Base-by-base conservation (phyloP, 1,140 invertebrate genomes). In the Holotrichia oblita region DNA sequence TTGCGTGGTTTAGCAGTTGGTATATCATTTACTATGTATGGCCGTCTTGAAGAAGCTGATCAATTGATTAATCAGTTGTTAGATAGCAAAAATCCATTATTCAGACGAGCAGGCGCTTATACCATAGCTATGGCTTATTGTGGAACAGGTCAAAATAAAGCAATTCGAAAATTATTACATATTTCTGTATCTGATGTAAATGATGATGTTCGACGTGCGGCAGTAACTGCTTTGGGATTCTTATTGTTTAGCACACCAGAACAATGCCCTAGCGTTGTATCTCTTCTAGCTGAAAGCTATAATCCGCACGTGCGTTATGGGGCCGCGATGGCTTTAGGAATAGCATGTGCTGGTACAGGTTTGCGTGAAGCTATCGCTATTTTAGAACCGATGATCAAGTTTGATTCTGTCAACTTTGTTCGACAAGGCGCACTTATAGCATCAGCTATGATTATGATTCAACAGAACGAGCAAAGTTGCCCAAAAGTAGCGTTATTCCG, bases 271-370 rank as follows among this genome's bases (percentile, higher is more conserved):
- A 97, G 95, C 82, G 97, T 99, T 2, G 98, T 99, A 0, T 98
- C 96, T 1, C 88, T 99, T 0, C 87, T 99, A 40, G 97, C 98
- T 0, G 99, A 99, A 86, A 99, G 97, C 80, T 99, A 99, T 89
- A 99, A 99, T 87, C 98, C 98, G 12, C 98, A 99, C 87, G 98
- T 99, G 0, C 92, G 99, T 74, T 99, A 99, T 87, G 99, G 99
- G 48, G 98, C 98, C 12, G 99, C 98, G 8, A 99, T 99, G 96
- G 99, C 99, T 10, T 87, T 99, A 73, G 99, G 98, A 78, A 99
- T 99, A 81, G 97, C 98, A 2, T 99, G 98, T 88, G 98, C 98
- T 64, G 98, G 98, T 17, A 98, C 97, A 10, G 98, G 98, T 12
- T 91, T 98, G 78, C 92, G 96, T 82, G 99, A 99, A 89, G 98